A percentile compares a stretch with the other conserved stretches of the same genome.
Conservation (phyloP, 2,113 vertebrate genomes). For the Chionis minor region DNA sequence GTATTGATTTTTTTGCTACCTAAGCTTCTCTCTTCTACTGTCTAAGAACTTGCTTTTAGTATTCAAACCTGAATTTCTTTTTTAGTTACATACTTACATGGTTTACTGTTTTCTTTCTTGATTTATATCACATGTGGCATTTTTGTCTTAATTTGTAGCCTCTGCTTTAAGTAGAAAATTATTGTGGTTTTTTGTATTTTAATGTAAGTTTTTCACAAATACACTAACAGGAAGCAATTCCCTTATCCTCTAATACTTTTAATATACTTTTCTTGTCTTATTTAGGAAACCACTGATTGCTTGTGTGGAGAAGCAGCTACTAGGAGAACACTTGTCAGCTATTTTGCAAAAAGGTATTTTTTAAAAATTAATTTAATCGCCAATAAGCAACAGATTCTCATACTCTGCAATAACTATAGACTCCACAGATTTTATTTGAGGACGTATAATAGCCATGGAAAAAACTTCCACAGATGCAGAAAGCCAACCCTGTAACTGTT, state of each 20-base stretch:
- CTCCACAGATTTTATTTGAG: not conserved
- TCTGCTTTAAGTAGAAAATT: not conserved
- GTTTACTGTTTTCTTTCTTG: not conserved
- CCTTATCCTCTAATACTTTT: not conserved
- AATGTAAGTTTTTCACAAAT: not conserved
- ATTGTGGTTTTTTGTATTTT: not conserved
- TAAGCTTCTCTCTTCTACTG: not conserved
- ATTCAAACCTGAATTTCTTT: not conserved
- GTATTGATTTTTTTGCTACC: not conserved
- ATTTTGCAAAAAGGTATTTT: conserved; percentile 83
- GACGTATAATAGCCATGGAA: not conserved
- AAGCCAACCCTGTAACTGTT: not conserved
- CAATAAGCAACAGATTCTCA: not conserved
- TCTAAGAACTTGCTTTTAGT: not conserved
- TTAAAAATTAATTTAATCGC: not conserved
- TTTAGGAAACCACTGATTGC: conserved; percentile 80
- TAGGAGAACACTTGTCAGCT: conserved; percentile 81
- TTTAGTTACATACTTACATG: not conserved
- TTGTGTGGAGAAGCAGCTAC: conserved; percentile 82
- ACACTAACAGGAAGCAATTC: not conserved
- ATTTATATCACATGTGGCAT: not conserved
- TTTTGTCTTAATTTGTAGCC: not conserved
- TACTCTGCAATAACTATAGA: not conserved
- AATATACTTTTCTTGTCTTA: not conserved
- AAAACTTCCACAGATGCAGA: not conserved